These are phyloP conservation scores for Grammomys dolichurus DNA, from an alignment of 2,113 vertebrate genomes.

Conservation along the genomic window DNA sequence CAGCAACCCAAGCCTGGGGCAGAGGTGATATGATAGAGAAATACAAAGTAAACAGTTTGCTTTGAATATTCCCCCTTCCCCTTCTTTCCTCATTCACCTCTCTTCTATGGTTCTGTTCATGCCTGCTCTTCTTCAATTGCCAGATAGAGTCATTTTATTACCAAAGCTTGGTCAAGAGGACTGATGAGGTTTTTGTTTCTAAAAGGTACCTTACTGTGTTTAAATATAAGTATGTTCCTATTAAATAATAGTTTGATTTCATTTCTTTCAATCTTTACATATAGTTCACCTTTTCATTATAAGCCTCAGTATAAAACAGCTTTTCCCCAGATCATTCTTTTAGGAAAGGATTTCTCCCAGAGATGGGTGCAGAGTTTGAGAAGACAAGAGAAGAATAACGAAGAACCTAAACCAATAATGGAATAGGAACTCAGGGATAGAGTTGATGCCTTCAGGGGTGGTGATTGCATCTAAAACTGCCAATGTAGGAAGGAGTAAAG, in stretches of 20 bases:
- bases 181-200: background rate
- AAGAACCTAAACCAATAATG: background rate
- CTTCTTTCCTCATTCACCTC: background rate
- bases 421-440: background rate
- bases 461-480: background rate
- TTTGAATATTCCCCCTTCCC: background rate
- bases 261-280: background rate
- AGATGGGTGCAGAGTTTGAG: background rate
- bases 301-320: background rate
- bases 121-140: background rate
- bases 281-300: background rate
- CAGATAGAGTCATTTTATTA: background rate
- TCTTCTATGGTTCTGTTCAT: background rate
- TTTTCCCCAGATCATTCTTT: conserved; percentile 4
- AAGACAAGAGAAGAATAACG: background rate
- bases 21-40: background rate
- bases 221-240: background rate
- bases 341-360: background rate
- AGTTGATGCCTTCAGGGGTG: background rate
- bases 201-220: background rate
- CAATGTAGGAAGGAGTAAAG: no score
- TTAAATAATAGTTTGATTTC: background rate
- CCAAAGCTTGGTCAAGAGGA: background rate
- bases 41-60: background rate
- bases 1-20: background rate